Percentiles rank a stretch among this genome's conserved stretches.
Evolutionary conservation across 2,113 vertebrate species (phyloP).

Genomic region (Eurystomus gularis): DNA sequence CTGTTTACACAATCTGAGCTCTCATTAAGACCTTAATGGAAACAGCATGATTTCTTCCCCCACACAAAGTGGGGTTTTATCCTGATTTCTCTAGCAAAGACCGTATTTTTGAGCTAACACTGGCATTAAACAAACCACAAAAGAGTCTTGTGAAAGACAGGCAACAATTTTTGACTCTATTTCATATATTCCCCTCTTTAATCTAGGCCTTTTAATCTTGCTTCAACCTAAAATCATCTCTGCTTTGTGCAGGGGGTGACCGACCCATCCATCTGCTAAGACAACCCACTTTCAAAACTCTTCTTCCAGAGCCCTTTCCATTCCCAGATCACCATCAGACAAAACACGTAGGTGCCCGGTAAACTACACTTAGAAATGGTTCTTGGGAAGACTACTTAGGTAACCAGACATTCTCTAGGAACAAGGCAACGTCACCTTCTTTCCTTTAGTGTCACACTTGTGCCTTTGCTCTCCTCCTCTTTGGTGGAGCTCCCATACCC

Average conservation of each 20-base stretch:
- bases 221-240: slow-evolving; percentile 73
- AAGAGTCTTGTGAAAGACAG: slow-evolving; percentile 75
- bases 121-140: slow-evolving; percentile 83
- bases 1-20: slow-evolving; percentile 76
- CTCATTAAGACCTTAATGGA: slow-evolving; percentile 82
- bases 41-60: slow-evolving; percentile 77
- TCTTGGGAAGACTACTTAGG: background rate
- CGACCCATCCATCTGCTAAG: slow-evolving; percentile 11
- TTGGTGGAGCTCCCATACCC: background rate
- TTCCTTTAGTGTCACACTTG: background rate
- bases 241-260: background rate
- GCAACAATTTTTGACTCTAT: slow-evolving; percentile 77
- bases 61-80: slow-evolving; percentile 64
- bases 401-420: background rate
- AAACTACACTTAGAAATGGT: background rate
- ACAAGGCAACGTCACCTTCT: background rate
- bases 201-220: slow-evolving; percentile 84
- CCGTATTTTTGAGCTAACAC: slow-evolving; percentile 70
- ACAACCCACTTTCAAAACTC: slow-evolving; percentile 12
- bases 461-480: background rate
- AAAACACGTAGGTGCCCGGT: background rate
- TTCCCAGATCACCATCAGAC: background rate
- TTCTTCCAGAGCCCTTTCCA: background rate
- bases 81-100: slow-evolving; percentile 66
- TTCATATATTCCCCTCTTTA: slow-evolving; percentile 79